Evolutionary conservation across 2,888 invertebrate genomes (phyloP).

Genomic region (Adelognathus sp.): DNA sequence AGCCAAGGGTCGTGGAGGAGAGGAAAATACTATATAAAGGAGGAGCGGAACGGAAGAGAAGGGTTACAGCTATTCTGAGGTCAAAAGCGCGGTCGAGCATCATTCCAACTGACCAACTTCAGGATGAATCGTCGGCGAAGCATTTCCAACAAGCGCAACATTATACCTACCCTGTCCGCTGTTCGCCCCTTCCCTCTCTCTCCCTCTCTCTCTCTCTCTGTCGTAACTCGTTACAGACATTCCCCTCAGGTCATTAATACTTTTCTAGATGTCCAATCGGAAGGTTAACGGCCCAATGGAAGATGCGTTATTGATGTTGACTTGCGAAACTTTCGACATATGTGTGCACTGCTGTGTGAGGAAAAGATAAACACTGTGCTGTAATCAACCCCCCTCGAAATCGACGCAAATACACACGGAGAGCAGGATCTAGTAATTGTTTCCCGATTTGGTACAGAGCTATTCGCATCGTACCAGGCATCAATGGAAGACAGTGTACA

Average conservation of each 20-base stretch:
- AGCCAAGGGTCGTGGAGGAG: not conserved
- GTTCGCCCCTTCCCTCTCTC: not conserved
- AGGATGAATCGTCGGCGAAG: slow-evolving; percentile 51
- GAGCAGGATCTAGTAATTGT: no score
- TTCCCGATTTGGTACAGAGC: no score
- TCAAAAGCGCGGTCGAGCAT: slow-evolving; percentile 48
- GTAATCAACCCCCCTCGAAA: not conserved
- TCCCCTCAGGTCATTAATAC: slow-evolving; percentile 43
- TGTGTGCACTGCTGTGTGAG: not conserved
- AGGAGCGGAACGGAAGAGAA: not conserved
- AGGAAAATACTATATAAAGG: not conserved
- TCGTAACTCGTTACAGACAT: slow-evolving; percentile 22
- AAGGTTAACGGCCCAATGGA: not conserved
- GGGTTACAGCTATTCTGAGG: slow-evolving; percentile 51
- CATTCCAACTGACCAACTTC: slow-evolving; percentile 55
- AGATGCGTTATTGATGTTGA: not conserved
- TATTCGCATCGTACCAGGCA: no score
- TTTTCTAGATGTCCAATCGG: slow-evolving; percentile 29
- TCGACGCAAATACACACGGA: no score
- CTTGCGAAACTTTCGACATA: not conserved
- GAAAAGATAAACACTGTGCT: not conserved
- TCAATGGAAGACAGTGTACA: no score
- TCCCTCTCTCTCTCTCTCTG: not conserved
- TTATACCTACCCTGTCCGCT: slow-evolving; percentile 6
- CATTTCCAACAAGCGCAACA: slow-evolving; percentile 40